These are phyloP conservation scores for Tolypeutes matacus DNA, from an alignment of 2,797 vertebrate species.

Conservation along the genomic window DNA sequence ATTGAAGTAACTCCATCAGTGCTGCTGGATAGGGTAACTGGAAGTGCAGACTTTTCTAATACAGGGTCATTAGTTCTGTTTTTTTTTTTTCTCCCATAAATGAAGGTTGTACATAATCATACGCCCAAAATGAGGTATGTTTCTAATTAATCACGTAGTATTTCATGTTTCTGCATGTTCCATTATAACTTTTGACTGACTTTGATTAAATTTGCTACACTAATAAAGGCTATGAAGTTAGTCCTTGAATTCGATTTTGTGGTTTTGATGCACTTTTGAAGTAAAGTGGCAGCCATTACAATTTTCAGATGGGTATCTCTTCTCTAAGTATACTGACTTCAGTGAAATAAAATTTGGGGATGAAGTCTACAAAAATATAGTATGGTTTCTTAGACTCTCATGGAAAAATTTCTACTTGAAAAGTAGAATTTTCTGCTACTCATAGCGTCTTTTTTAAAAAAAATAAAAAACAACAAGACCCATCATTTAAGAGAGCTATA, in stretches of 20 bases:
- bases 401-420: slow-evolving; percentile 56
- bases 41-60: slow-evolving; percentile 17
- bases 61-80: slow-evolving; percentile 58
- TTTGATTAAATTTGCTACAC: slow-evolving; percentile 74
- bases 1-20: neutral
- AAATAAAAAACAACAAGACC: too few species aligned
- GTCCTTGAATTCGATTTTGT: slow-evolving; percentile 75
- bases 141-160: slow-evolving; percentile 70
- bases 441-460: slow-evolving; percentile 36
- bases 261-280: slow-evolving; percentile 58
- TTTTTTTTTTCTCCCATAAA: slow-evolving; percentile 51
- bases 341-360: slow-evolving; percentile 66
- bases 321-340: slow-evolving; percentile 49
- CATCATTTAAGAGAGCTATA: slow-evolving; percentile 50
- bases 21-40: slow-evolving; percentile 30
- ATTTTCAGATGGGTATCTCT: slow-evolving; percentile 49
- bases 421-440: slow-evolving; percentile 54
- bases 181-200: slow-evolving; percentile 70
- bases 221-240: slow-evolving; percentile 69
- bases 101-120: slow-evolving; percentile 69
- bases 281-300: slow-evolving; percentile 68
- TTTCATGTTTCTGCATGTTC: slow-evolving; percentile 73
- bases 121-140: slow-evolving; percentile 56
- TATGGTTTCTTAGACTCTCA: slow-evolving; percentile 34
- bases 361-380: slow-evolving; percentile 55